Evolutionary conservation across 2,888 invertebrate genomes (phyloP), one percentile per base, ranked within the genome.

Genomic region (Abrostola triplasia): DNA sequence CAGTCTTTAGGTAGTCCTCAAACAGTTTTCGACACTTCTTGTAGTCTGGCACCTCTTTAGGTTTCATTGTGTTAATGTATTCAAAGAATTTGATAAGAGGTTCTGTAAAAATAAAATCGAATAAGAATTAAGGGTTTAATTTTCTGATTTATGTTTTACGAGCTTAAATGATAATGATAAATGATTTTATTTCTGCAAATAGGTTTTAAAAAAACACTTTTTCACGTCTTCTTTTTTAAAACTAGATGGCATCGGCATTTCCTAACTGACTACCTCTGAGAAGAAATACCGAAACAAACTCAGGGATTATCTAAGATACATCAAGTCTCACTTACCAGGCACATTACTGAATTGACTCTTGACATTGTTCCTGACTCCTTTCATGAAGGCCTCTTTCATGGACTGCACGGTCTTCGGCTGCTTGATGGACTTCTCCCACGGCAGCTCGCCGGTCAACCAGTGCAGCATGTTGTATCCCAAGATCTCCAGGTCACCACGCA

Each of bases 401-500:
- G 95, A 94, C 79, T 97, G 97, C 0, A 97, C 97, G 0, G 90
- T 90, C 37, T 91, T 87, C 0, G 96, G 96, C 73, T 95, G 94
- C 24, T 95, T 91, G 11, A 98, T 90, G 8, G 95, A 91, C 53
- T 95, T 95, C 84, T 97, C 97, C 99, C 99, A 99, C 0, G 99
- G 99, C 73, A 99, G 92, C 68, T 95, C 94, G 0, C 97, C 97
- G 36, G 96, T 96, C 48, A 98, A 85, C 99, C 99, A 99, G 83
- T 98, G 98, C 48, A 99, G 95, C 87, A 99, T 95, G 91, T 99
- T 99, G 89, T 98, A 99, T 0, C 96, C 98, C 5, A 99, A 95
- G 76, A 99, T 98, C 94, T 99, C 99, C 13, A 99, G 92, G 90
- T 99, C 99, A 0, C 99, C 98, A 50, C 99, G 95, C 96, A 97